Conservation (phyloP, 2,888 invertebrate species). For the Oscheius sp. region DNA sequence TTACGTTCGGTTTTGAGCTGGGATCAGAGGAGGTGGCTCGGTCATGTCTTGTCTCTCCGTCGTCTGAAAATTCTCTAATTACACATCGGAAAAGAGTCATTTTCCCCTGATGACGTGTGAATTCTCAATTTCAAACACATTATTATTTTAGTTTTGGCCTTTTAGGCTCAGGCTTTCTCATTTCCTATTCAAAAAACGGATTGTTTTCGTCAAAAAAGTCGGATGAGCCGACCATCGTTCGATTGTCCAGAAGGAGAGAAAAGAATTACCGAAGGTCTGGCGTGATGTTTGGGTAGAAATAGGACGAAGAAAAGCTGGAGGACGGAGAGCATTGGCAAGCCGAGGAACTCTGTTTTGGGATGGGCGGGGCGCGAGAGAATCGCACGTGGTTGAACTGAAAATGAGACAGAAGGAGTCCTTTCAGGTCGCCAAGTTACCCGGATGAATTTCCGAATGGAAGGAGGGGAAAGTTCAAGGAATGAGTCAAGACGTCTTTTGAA, state of each 20-base stretch:
- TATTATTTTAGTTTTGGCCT: too few species aligned
- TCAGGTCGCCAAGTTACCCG: too few species aligned
- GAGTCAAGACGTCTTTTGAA: not conserved
- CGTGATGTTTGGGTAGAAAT: conserved; percentile 9
- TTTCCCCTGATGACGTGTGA: too few species aligned
- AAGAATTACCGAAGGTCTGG: not conserved
- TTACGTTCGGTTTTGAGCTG: not conserved
- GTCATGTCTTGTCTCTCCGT: not conserved
- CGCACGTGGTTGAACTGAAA: conserved; percentile 35
- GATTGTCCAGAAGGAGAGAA: too few species aligned
- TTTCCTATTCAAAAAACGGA: not conserved
- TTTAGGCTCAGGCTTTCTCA: too few species aligned
- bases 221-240: too few species aligned
- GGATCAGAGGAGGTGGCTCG: not conserved
- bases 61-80: not conserved
- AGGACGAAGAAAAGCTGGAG: conserved; percentile 8
- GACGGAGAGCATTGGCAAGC: conserved; percentile 7
- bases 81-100: too few species aligned
- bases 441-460: too few species aligned
- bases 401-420: not conserved
- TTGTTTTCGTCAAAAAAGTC: not conserved
- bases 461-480: not conserved
- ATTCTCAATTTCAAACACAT: too few species aligned
- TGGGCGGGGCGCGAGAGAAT: conserved; percentile 33
- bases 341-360: not conserved